Evolutionary conservation across 2,797 vertebrate species (phyloP).

Genomic region (Rhinichthys osculus): DNA sequence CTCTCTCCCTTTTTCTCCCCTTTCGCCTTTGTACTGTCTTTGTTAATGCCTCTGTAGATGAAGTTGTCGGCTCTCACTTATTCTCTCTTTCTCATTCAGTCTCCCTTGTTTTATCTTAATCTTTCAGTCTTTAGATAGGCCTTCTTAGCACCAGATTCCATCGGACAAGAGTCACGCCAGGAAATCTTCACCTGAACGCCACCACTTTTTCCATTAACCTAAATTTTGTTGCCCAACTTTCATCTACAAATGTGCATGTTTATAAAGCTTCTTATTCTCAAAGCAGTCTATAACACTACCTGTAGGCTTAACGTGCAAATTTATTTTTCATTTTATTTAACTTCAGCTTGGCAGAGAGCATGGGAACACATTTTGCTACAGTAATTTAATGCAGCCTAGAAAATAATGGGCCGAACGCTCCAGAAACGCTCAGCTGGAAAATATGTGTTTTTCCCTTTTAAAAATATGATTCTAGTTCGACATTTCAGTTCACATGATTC

Average conservation of each 20-base stretch:
- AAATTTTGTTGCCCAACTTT: background rate
- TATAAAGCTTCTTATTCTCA: background rate
- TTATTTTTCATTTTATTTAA: background rate
- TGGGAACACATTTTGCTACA: slow-evolving; percentile 16
- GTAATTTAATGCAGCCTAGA: slow-evolving; percentile 35
- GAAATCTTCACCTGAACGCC: slow-evolving; percentile 5
- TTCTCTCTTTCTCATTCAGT: slow-evolving; percentile 51
- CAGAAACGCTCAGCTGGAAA: slow-evolving; percentile 41
- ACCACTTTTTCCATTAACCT: background rate
- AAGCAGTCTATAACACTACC: background rate
- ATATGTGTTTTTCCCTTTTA: slow-evolving; percentile 22
- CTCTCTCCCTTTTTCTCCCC: slow-evolving; percentile 61
- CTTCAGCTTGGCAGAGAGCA: slow-evolving; percentile 27
- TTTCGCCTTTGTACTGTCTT: slow-evolving; percentile 62
- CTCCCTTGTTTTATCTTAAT: slow-evolving; percentile 60
- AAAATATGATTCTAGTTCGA: slow-evolving; percentile 1
- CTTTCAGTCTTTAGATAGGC: slow-evolving; percentile 58
- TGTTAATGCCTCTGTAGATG: slow-evolving; percentile 59
- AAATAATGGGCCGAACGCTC: slow-evolving; percentile 24
- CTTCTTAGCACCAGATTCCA: slow-evolving; percentile 21
- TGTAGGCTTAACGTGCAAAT: background rate
- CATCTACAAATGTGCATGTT: background rate
- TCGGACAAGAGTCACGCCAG: slow-evolving; percentile 3
- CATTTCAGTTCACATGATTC: background rate
- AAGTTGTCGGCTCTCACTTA: slow-evolving; percentile 56